Percentiles rank a stretch among this genome's conserved stretches.
Conservation (phyloP, 2,113 vertebrate genomes). For the Herpailurus yagouaroundi region DNA sequence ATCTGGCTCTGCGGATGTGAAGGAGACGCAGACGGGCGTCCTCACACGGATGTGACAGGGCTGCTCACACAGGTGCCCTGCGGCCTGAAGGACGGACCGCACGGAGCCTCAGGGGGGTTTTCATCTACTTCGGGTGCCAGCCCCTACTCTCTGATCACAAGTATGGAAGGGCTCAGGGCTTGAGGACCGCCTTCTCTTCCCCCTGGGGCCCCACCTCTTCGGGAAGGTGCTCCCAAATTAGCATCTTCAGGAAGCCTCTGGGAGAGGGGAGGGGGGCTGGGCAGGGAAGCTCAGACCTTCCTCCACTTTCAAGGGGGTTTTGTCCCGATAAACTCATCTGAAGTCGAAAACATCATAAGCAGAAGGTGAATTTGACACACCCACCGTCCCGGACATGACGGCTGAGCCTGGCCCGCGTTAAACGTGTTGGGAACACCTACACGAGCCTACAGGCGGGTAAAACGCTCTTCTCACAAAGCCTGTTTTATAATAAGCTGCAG, state of each 20-base stretch:
- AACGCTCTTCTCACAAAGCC: neutral
- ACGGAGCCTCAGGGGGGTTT: neutral
- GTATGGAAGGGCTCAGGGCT: too few species aligned
- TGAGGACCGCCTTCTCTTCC: neutral
- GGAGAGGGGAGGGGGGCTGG: neutral
- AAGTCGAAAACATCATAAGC: neutral
- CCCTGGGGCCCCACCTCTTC: rapidly evolving
- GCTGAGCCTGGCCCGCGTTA: neutral
- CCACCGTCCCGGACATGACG: too few species aligned
- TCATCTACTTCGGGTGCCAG: too few species aligned
- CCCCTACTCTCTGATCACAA: neutral
- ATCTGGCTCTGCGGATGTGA: neutral
- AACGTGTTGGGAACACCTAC: neutral
- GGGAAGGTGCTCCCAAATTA: neutral
- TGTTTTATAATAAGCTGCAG: too few species aligned
- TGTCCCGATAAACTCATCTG: neutral
- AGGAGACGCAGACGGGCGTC: too few species aligned
- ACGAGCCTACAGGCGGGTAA: neutral
- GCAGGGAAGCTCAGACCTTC: too few species aligned
- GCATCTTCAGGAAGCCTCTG: neutral
- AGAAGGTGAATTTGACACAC: neutral
- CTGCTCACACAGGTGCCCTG: too few species aligned
- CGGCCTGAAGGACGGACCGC: rapidly evolving
- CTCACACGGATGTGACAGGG: too few species aligned
- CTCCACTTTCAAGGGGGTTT: neutral